These are phyloP conservation scores for Oryzias woworae DNA, from an alignment of 2,113 vertebrate genomes.

Conservation along the genomic window DNA sequence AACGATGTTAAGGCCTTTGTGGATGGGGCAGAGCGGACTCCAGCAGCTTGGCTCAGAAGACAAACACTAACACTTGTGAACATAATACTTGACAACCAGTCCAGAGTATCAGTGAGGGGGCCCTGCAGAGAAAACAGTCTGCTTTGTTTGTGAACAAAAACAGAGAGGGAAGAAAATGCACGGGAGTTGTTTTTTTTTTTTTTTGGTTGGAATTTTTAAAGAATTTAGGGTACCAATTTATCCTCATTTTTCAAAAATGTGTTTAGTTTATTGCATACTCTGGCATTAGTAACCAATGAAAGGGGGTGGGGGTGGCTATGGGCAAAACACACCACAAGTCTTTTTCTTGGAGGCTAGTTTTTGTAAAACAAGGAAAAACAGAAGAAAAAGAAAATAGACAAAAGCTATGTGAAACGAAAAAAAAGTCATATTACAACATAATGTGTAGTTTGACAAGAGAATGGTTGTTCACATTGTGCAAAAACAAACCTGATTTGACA, in stretches of 20 bases:
- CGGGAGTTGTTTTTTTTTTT: conserved; percentile 4
- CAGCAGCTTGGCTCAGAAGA: conserved; percentile 65
- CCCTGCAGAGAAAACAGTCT: conserved; percentile 33
- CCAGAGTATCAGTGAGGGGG: conserved; percentile 44
- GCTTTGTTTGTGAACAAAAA: conserved; percentile 44
- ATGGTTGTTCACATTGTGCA: no score
- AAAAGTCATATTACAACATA: no score
- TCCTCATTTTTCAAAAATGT: conserved; percentile 14
- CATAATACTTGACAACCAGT: conserved; percentile 62
- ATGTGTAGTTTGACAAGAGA: no score
- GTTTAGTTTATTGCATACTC: conserved; percentile 17
- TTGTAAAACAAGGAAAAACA: no score
- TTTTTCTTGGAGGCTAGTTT: conserved; percentile 20
- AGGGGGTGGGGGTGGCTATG: neutral
- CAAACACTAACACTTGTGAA: conserved; percentile 62
- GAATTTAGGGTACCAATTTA: conserved; percentile 20
- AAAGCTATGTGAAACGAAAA: no score
- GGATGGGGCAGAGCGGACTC: conserved; percentile 56
- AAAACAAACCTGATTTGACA: no score
- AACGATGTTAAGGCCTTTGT: conserved; percentile 48
- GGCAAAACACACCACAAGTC: neutral
- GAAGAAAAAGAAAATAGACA: no score
- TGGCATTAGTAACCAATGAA: conserved; percentile 8
- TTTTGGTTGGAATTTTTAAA: conserved; percentile 25
- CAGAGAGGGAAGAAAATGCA: conserved; percentile 27